Base-by-base conservation (phyloP, 2,113 vertebrate genomes). In the Myotis davidii region DNA sequence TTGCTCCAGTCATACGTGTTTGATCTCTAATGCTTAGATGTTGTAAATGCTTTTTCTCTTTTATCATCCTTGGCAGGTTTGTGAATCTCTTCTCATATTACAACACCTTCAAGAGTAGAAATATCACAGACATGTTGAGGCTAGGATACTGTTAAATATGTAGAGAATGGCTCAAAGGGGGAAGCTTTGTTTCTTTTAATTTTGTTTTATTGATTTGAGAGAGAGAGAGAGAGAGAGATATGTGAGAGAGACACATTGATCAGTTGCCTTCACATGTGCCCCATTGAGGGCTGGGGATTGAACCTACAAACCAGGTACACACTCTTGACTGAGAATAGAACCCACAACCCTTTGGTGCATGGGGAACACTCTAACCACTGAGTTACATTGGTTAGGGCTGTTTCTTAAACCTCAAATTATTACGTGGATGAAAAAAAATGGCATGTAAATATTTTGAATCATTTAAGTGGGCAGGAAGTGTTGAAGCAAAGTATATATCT, bases 381-480 rank as follows among this genome's bases (percentile, higher is more conserved):
- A 61, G 59, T 61, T 61, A 61, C 59, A 61, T 27, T 61, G 59
- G 59, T 23, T 23, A 61, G 10, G 25, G 59, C 90, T 65, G 14
- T 69, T 45, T 52, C 65, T 69, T 96, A 92, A 88, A 81, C 69
- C 48, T 96, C 39, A 50, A 54, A 34, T 91, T 67, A 93, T 67
- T 0, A 94, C 96, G 78, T 32, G 52, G 2, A 21, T 88, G 23
- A 94, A 70, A 92, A 97, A 82, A 97, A 82, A 87, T 39, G 50
- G 37, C 45, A 85, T 79, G 45, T 65, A 97, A 96, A 61, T 90
- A 17, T 23, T 86, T 97, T 91, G 39, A 94, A 82, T 85, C 2
- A 32, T 82, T 14, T 64, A 77, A 21, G 0, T 94, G 61, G 83
- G 34, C 84, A 91, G 86, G 72, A 76, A 81, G n/a, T 89, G 27